Evolutionary conservation across 1,140 invertebrate genomes (phyloP).

Genomic region (Harpegnathos saltator): DNA sequence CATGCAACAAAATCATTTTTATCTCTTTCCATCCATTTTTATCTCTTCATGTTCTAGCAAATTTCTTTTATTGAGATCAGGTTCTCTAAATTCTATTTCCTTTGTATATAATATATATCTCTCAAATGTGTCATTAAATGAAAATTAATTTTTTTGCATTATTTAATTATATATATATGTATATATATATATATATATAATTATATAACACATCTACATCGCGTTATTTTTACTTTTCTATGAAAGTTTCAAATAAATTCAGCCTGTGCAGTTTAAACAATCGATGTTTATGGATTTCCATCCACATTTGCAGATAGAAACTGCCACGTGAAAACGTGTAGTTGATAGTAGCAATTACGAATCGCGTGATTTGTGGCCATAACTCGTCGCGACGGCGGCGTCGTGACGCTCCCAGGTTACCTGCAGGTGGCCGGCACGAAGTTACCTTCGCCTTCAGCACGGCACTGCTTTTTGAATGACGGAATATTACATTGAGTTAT

Average conservation of each 20-base stretch:
- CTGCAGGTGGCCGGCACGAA: conserved; percentile 79
- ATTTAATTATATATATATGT: neutral
- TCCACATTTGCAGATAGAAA: conserved; percentile 70
- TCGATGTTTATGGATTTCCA: conserved; percentile 83
- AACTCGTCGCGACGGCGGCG: conserved; percentile 81
- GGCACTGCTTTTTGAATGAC: conserved; percentile 69
- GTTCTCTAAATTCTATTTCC: too few species aligned
- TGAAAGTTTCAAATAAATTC: conserved; percentile 48
- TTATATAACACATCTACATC: too few species aligned
- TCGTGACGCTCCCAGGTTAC: conserved; percentile 81
- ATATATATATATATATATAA: too few species aligned
- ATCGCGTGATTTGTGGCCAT: conserved; percentile 83
- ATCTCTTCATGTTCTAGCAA: too few species aligned
- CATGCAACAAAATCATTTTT: too few species aligned
- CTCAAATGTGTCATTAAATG: too few species aligned
- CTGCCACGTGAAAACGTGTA: conserved; percentile 77
- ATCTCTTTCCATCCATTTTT: too few species aligned
- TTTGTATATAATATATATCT: too few species aligned
- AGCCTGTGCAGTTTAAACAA: conserved; percentile 73
- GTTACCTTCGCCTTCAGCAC: conserved; percentile 69
- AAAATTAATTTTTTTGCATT: too few species aligned
- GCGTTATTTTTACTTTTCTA: conserved; percentile 42
- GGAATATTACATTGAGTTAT: conserved; percentile 70
- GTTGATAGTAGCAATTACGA: conserved; percentile 82
- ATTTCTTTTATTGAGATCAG: too few species aligned